Base-by-base conservation (phyloP, 2,113 vertebrate genomes). In the Bubo blakistoni region DNA sequence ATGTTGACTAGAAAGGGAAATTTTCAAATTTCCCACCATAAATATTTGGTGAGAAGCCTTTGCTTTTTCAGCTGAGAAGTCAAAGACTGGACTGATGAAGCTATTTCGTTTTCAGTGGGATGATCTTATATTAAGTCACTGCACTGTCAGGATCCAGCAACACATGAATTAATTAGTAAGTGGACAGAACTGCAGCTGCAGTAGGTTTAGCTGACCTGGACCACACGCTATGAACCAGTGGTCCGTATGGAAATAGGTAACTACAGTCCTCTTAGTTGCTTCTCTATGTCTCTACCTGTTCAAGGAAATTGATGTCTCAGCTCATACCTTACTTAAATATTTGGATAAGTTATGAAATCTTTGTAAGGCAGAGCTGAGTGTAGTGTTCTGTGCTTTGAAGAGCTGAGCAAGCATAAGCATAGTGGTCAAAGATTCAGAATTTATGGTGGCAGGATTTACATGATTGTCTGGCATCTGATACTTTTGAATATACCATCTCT, bases 21-120 rank as follows among this genome's bases (percentile, higher is more conserved):
- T 82, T 88, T 93, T 95, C 57, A 22, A 27, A 92, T 66, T 93
- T 88, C 61, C 61, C 61, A 44, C 76, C 30, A 5, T 62, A 82
- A 91, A 79, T 38, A 58, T 26, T 63, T 40, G n/a, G 32, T 19
- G 38, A 86, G 62, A 70, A 79, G 14, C 20, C 13, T 15, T 78
- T 73, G 65, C 25, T 88, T 94, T 85, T 88, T 51, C 76, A 91
- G 78, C 62, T 87, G 88, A 85, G 36, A 38, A 55, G 12, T 13
- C 22, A 12, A 54, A 87, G 78, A 27, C 38, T 63, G 29, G n/a
- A 42, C 44, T 74, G 32, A 22, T 4, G 25, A 46, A 59, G 8
- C 5, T 24, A 9, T 55, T 80, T 71, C 11, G 25, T 26, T 73
- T 77, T 77, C 17, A 38, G 40, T 61, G 79, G 36, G 46, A 55